Conservation (phyloP, 1,140 invertebrate species). For the Steinernema khuongi region DNA sequence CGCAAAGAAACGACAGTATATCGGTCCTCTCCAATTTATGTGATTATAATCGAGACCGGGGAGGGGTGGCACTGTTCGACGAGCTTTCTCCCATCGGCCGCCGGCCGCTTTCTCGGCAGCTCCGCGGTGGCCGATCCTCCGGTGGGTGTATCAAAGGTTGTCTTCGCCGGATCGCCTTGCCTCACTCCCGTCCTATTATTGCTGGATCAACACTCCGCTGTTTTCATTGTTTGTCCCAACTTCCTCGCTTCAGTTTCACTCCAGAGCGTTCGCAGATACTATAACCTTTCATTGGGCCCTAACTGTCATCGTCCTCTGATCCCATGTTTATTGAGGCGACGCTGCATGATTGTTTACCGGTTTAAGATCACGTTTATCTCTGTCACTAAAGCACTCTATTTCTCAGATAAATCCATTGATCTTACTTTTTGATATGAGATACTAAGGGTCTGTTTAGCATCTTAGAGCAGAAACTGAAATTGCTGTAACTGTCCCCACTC, state of each 20-base stretch:
- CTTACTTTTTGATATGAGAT: too few species aligned
- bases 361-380: too few species aligned
- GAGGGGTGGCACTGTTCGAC: constrained; percentile 8
- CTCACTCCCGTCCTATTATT: constrained; percentile 13
- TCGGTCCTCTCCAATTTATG: constrained; percentile 11
- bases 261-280: background rate
- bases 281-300: background rate
- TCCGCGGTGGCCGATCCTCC: background rate
- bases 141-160: constrained; percentile 14
- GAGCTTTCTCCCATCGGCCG: background rate
- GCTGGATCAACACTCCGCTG: background rate
- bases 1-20: background rate
- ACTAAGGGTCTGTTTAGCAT: too few species aligned
- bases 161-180: background rate
- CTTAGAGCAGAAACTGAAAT: too few species aligned
- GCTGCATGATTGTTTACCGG: too few species aligned
- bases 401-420: too few species aligned
- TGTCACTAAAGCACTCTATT: too few species aligned
- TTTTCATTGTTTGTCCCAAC: constrained; percentile 17
- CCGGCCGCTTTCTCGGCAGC: background rate
- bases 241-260: background rate
- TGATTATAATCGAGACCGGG: constrained; percentile 5
- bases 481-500: too few species aligned
- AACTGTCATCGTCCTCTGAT: background rate
- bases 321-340: too few species aligned